A percentile compares a stretch with the other conserved stretches of the same genome.
Evolutionary conservation across 2,888 invertebrate species (phyloP).

Genomic region (Heliconius hortense): DNA sequence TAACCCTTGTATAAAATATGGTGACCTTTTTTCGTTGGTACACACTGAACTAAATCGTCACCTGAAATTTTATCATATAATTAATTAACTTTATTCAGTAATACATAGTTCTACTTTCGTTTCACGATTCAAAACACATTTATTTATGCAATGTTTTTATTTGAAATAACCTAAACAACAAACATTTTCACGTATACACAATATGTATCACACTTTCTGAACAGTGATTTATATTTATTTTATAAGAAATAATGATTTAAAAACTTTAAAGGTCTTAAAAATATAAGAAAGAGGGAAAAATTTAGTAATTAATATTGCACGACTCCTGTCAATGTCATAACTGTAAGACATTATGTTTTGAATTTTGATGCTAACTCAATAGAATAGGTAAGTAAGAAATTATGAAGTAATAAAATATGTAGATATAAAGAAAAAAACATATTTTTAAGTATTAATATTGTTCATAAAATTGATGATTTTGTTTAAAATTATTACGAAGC

Average conservation of each 20-base stretch:
- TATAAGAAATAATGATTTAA: neutral
- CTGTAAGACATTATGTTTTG: neutral
- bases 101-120: conserved; percentile 3
- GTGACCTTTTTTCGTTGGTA: conserved; percentile 74
- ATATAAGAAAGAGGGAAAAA: conserved; percentile 29
- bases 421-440: neutral
- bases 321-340: conserved; percentile 27
- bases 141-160: conserved; percentile 31
- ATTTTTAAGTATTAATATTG: neutral
- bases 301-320: conserved; percentile 26
- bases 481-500: neutral
- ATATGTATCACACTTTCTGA: neutral
- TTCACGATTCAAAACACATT: conserved; percentile 35
- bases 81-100: conserved; percentile 23
- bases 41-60: conserved; percentile 73
- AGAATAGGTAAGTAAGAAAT: neutral
- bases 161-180: conserved; percentile 26
- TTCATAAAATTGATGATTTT: neutral
- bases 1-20: conserved; percentile 75
- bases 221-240: neutral
- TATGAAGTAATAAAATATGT: neutral
- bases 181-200: neutral
- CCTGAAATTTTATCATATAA: conserved; percentile 56
- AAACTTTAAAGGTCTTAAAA: conserved; percentile 4
- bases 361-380: neutral